Evolutionary conservation across 2,113 vertebrate species (phyloP).

Genomic region (Scolopax mira): DNA sequence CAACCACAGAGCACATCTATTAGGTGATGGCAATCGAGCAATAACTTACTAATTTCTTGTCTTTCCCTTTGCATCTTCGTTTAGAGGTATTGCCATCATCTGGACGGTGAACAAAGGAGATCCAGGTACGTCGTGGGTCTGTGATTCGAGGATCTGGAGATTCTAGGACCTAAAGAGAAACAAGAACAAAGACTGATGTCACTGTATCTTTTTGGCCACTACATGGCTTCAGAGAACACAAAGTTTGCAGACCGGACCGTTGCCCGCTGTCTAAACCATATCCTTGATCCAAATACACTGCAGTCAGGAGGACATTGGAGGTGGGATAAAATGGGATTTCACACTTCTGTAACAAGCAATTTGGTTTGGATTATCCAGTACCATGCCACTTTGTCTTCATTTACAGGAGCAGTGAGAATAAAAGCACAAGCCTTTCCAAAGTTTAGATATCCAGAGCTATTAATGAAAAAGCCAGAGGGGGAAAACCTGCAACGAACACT

Average conservation of each 20-base stretch:
- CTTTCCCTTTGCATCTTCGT: conserved; percentile 82
- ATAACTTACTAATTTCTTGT: conserved; percentile 83
- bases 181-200: background rate
- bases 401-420: background rate
- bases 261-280: background rate
- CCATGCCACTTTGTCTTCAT: background rate
- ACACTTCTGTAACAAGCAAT: background rate
- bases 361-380: background rate
- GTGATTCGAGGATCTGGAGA: conserved; percentile 76
- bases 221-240: background rate
- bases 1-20: background rate
- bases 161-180: conserved; percentile 74
- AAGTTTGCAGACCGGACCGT: background rate
- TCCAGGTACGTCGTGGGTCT: conserved; percentile 89
- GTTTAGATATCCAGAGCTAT: background rate
- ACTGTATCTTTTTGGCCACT: background rate
- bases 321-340: background rate
- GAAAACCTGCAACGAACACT: background rate
- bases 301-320: too few relatives aligned
- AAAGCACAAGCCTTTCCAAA: background rate
- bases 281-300: background rate
- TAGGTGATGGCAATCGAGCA: background rate
- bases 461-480: background rate
- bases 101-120: conserved; percentile 90
- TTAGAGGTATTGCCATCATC: conserved; percentile 77